phyloP scores from a whole-genome alignment of 2,113 vertebrate species.

The Cariama cristata region DNA sequence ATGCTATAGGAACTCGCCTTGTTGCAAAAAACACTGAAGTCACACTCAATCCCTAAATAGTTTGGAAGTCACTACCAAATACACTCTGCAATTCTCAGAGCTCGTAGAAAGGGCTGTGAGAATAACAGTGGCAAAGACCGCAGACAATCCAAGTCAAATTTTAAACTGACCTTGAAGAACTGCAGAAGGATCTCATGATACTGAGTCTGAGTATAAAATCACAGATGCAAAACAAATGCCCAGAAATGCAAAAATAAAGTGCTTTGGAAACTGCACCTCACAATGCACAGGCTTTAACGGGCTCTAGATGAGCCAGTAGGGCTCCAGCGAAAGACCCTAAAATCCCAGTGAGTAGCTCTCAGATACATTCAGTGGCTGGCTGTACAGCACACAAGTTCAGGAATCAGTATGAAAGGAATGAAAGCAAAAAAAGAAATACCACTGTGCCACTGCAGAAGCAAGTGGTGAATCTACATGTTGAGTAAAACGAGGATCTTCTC shows the following conservation, averaged over 20 bases:
- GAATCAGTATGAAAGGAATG: background rate
- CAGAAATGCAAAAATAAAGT: slow-evolving; percentile 7
- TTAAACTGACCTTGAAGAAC: slow-evolving; percentile 50
- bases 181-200: slow-evolving; percentile 31
- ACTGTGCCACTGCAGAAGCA: background rate
- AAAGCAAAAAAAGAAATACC: background rate
- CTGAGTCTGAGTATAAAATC: slow-evolving; percentile 39
- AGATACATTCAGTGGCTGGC: background rate
- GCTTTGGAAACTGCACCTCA: background rate
- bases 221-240: slow-evolving; percentile 40
- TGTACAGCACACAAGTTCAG: background rate
- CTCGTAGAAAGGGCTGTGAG: background rate
- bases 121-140: slow-evolving; percentile 46
- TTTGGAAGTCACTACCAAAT: slow-evolving; percentile 36
- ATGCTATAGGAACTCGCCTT: background rate
- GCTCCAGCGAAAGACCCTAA: background rate
- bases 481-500: background rate
- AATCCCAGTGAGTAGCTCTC: background rate
- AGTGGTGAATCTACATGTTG: background rate
- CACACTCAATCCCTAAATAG: slow-evolving; percentile 31
- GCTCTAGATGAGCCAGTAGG: background rate
- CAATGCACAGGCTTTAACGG: fast-evolving
- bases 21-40: slow-evolving; percentile 16
- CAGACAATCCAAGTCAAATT: slow-evolving; percentile 41
- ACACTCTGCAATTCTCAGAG: background rate